Evolutionary conservation across 2,797 vertebrate species (phyloP), one percentile per base, ranked within the genome.

Genomic region (Scarus forsteni): DNA sequence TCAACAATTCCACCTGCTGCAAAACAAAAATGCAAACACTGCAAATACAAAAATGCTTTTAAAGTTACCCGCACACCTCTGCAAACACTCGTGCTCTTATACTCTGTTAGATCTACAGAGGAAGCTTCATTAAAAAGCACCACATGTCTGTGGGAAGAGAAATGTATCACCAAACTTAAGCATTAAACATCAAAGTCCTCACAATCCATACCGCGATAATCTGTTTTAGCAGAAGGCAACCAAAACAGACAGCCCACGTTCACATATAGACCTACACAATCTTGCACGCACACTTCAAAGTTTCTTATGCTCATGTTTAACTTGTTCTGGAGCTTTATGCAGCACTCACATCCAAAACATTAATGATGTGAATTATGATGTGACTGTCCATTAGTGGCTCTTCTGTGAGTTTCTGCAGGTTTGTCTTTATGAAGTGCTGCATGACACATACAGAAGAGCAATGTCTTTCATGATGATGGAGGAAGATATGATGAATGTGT

Each of bases 71-170:
- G 51, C 38, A 19, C 51, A 52, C n/a, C 1, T 13, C 35, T 10
- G 45, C 50, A 75, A 56, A 38, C 68, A 14, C 42, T 38, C 60
- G 53, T 40, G 15, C 16, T 12, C 53, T 56, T 51, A 56, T 42
- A 61, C 44, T 43, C 36, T 70, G 66, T 61, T 55, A 78, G 78
- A 81, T 85, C 70, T 73, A 6, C 10, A 42, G 43, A 42, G 57
- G 69, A 56, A 54, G 64, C 50, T 70, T 87, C 75, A 82, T 80
- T 88, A 85, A 85, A 89, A 60, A 19, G 51, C n/a, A 34, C 4
- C 36, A 35, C 5, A 3, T 55, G 45, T 69, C 49, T 56, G 7
- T 34, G 19, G 39, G 45, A 11, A 60, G 46, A 48, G 34, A 60
- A 68, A 71, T 40, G 56, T 72, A 64, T 65, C 44, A n/a, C 38